Conservation (phyloP, 2,797 vertebrate genomes). For the Lagodon rhomboides region DNA sequence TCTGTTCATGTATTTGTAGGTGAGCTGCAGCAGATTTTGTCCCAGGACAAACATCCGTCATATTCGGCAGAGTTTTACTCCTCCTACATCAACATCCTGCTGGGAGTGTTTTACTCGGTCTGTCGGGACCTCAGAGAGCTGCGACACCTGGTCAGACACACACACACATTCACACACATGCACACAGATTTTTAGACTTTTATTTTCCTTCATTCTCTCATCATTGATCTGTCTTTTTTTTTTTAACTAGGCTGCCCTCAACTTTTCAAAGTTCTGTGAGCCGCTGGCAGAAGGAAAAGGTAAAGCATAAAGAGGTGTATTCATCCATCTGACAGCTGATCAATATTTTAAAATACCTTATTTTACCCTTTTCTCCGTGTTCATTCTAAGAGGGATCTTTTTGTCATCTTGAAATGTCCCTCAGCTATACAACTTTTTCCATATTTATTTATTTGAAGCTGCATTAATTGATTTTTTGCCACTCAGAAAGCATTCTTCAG, state of each 20-base stretch:
- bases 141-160: slow-evolving; percentile 91
- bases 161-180: not conserved
- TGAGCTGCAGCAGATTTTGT: slow-evolving; percentile 94
- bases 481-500: not conserved
- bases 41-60: slow-evolving; percentile 89
- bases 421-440: not conserved
- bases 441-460: not conserved
- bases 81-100: slow-evolving; percentile 95
- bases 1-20: slow-evolving; percentile 72
- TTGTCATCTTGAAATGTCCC: not conserved
- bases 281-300: slow-evolving; percentile 94
- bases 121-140: slow-evolving; percentile 97
- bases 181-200: slow-evolving; percentile 12
- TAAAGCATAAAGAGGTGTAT: slow-evolving; percentile 71
- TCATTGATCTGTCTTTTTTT: slow-evolving; percentile 23
- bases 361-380: slow-evolving; percentile 3
- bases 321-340: slow-evolving; percentile 36
- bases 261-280: slow-evolving; percentile 97
- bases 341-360: slow-evolving; percentile 24
- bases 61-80: slow-evolving; percentile 94
- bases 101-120: slow-evolving; percentile 96
- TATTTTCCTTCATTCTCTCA: slow-evolving; percentile 23
- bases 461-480: not conserved
- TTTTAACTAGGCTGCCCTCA: slow-evolving; percentile 90
- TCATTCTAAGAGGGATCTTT: slow-evolving; percentile 12